Percentiles rank a stretch among this genome's conserved stretches.
These are phyloP conservation scores for Argya squamiceps DNA, from an alignment of 2,797 vertebrate species.

Conservation along the genomic window DNA sequence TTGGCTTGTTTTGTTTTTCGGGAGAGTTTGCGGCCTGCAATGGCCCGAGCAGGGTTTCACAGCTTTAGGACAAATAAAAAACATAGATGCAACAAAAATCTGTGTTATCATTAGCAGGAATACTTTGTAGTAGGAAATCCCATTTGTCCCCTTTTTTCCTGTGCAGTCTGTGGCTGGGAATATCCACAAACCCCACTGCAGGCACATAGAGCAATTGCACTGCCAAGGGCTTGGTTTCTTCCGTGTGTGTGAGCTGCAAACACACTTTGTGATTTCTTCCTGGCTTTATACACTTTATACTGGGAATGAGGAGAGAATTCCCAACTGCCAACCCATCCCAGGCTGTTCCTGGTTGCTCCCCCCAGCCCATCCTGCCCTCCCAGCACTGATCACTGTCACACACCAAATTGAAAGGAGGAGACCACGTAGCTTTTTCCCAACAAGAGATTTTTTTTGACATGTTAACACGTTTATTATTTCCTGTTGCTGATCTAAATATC, in stretches of 20 bases:
- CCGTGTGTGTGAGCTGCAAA: neutral
- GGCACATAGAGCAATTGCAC: accelerated
- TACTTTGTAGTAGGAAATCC: neutral
- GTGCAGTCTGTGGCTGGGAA: neutral
- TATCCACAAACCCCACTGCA: neutral
- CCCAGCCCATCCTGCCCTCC: neutral
- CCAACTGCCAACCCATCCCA: neutral
- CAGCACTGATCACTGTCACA: neutral
- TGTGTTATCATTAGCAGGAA: neutral
- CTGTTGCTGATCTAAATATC: slow-evolving; percentile 43
- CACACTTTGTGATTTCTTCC: accelerated
- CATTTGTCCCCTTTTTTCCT: neutral
- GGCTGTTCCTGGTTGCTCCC: neutral
- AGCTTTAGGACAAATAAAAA: neutral
- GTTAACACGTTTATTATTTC: slow-evolving; percentile 46
- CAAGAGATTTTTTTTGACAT: slow-evolving; percentile 33
- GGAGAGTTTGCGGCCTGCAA: neutral
- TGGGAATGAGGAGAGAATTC: neutral
- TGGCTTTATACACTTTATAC: accelerated
- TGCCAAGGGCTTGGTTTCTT: neutral
- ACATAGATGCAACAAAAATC: neutral
- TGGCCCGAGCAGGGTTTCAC: neutral
- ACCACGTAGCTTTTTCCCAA: neutral
- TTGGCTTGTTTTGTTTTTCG: neutral
- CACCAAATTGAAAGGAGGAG: neutral